These are phyloP conservation scores for Bursaphelenchus okinawaensis DNA, from an alignment of 2,888 invertebrate species.

Conservation along the genomic window DNA sequence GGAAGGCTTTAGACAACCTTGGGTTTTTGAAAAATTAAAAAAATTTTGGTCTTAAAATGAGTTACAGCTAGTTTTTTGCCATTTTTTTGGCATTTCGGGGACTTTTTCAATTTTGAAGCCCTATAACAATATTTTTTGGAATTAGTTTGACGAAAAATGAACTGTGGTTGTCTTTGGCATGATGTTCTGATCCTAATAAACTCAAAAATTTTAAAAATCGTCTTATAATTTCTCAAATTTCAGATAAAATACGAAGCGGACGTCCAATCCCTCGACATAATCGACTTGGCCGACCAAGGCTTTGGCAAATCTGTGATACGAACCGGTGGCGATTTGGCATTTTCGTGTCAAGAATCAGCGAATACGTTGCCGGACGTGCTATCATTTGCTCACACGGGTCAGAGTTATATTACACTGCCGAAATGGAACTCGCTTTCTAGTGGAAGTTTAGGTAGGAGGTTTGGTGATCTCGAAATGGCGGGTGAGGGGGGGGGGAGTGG, in stretches of 20 bases:
- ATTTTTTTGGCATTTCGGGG: no score
- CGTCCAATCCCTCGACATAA: slow-evolving; percentile 44
- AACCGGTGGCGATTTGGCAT: slow-evolving; percentile 52
- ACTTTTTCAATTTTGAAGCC: no score
- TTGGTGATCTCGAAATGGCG: no score
- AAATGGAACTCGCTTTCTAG: slow-evolving; percentile 50
- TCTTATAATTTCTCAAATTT: neutral
- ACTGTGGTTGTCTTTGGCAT: neutral
- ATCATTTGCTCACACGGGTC: slow-evolving; percentile 38
- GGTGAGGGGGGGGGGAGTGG: no score
- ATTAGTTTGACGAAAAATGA: no score
- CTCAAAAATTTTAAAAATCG: no score
- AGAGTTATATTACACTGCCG: slow-evolving; percentile 38
- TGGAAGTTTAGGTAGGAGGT: slow-evolving; percentile 40
- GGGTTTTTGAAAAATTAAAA: no score
- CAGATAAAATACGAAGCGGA: slow-evolving; percentile 48
- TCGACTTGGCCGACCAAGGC: slow-evolving; percentile 53
- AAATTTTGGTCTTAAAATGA: no score
- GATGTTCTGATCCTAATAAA: neutral
- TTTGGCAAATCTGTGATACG: slow-evolving; percentile 46
- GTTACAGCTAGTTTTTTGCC: no score
- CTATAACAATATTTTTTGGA: no score
- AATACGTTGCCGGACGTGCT: slow-evolving; percentile 47
- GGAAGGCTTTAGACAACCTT: no score
- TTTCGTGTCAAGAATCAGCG: slow-evolving; percentile 45